Evolutionary conservation across 2,113 vertebrate species (phyloP).

Genomic region (Australoheros scitulus): DNA sequence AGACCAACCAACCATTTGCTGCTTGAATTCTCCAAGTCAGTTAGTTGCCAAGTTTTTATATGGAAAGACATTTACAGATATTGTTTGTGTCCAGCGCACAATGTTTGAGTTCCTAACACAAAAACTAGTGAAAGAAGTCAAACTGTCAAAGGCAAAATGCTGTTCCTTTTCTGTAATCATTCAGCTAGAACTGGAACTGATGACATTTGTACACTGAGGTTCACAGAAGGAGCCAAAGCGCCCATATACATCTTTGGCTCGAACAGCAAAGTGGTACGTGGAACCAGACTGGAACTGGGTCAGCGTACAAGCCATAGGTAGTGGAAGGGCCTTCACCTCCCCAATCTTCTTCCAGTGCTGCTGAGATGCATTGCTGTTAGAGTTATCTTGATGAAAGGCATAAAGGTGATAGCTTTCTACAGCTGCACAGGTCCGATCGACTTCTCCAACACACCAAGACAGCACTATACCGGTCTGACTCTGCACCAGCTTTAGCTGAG

Average conservation of each 20-base stretch:
- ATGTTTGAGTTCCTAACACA: conserved; percentile 39
- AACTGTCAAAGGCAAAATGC: conserved; percentile 41
- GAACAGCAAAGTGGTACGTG: conserved; percentile 97
- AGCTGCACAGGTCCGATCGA: conserved; percentile 89
- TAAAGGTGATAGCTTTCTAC: conserved; percentile 99
- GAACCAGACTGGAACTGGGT: conserved; percentile 98
- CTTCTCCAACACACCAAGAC: conserved; percentile 95
- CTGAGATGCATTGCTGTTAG: conserved; percentile 75
- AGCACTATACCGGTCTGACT: conserved; percentile 97
- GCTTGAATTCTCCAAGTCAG: conserved; percentile 34
- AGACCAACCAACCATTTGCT: conserved; percentile 38
- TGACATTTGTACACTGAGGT: conserved; percentile 97
- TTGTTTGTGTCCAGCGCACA: conserved; percentile 43
- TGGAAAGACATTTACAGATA: conserved; percentile 66
- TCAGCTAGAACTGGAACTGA: conserved; percentile 82
- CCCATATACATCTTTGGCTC: conserved; percentile 95
- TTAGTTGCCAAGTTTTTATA: conserved; percentile 52
- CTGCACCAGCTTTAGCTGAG: conserved; percentile 90
- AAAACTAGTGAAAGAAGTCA: conserved; percentile 29
- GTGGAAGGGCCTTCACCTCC: conserved; percentile 94
- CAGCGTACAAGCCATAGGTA: conserved; percentile 98
- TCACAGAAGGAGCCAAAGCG: conserved; percentile 97
- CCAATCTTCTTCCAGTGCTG: conserved; percentile 98
- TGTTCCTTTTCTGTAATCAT: conserved; percentile 8
- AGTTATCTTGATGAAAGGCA: conserved; percentile 86